These are phyloP conservation scores for Daubentonia madagascariensis DNA, from an alignment of 2,113 vertebrate species.

Conservation along the genomic window DNA sequence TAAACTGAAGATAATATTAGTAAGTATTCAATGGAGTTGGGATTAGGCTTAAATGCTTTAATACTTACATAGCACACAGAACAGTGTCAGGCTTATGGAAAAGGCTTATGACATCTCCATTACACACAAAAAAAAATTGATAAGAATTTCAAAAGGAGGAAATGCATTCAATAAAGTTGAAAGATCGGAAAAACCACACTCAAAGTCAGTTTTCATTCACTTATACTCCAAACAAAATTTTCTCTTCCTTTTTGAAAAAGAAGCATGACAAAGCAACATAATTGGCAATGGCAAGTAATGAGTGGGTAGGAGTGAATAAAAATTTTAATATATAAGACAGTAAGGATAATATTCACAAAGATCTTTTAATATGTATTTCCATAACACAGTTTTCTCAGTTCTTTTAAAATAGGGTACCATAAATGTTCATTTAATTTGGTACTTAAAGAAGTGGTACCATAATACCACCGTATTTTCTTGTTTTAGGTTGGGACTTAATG, in stretches of 20 bases:
- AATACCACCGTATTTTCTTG: neutral
- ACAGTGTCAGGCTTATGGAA: neutral
- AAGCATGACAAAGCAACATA: neutral
- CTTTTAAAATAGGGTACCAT: neutral
- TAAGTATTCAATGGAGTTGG: neutral
- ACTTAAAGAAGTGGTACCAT: neutral
- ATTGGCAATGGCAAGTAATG: neutral
- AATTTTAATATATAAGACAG: neutral
- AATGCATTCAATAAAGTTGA: neutral
- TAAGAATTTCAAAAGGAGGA: neutral
- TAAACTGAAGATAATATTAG: neutral
- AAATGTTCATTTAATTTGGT: neutral
- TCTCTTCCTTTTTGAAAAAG: neutral
- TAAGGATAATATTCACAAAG: neutral
- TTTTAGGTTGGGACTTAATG: neutral
- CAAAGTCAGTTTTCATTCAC: neutral
- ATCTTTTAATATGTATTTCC: neutral
- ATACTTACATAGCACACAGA: neutral
- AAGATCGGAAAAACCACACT: neutral
- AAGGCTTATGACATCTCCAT: neutral
- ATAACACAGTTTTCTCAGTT: neutral
- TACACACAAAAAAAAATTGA: neutral
- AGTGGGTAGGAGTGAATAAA: neutral
- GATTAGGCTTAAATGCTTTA: neutral
- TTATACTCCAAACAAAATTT: neutral